Conservation (phyloP, 2,797 vertebrate species). For the Phaenicophaeus curvirostris region DNA sequence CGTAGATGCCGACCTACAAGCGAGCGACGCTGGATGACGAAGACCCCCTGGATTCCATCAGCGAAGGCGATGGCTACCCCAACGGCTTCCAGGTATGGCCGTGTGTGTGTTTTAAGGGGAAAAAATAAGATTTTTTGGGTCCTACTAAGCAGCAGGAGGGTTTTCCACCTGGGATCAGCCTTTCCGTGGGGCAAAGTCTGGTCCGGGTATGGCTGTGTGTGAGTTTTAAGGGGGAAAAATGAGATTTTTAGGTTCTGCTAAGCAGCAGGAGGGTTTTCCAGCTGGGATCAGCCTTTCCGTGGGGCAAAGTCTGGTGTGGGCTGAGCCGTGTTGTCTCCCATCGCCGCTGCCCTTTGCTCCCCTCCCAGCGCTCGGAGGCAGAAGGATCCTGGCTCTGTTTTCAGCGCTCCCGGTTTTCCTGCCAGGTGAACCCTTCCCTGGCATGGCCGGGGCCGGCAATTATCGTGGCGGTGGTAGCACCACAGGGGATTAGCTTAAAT, state of each 20-base stretch:
- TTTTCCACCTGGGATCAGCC: too few relatives aligned
- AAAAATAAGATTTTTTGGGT: too few relatives aligned
- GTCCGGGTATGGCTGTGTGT: slow-evolving; percentile 84
- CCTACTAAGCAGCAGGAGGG: too few relatives aligned
- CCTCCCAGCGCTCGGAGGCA: neutral
- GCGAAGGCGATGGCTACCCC: slow-evolving; percentile 85
- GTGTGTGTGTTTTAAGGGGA: too few relatives aligned
- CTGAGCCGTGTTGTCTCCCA: neutral
- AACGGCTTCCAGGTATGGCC: slow-evolving; percentile 86
- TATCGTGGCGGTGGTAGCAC: neutral
- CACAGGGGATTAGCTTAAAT: slow-evolving; percentile 58
- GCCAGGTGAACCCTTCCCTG: neutral
- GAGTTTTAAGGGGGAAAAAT: too few relatives aligned
- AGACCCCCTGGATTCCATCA: slow-evolving; percentile 87
- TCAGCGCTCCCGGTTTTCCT: neutral
- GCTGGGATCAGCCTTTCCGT: too few relatives aligned
- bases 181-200: too few relatives aligned
- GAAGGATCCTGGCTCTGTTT: neutral
- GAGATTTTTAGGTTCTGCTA: too few relatives aligned
- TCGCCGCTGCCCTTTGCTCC: slow-evolving; percentile 3
- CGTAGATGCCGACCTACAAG: slow-evolving; percentile 96
- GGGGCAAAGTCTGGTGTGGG: slow-evolving; percentile 3
- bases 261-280: too few relatives aligned
- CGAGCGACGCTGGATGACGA: slow-evolving; percentile 94
- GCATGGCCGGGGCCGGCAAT: neutral